phyloP scores from a whole-genome alignment of 2,888 invertebrate genomes.

The Tenthredo distinguenda region DNA sequence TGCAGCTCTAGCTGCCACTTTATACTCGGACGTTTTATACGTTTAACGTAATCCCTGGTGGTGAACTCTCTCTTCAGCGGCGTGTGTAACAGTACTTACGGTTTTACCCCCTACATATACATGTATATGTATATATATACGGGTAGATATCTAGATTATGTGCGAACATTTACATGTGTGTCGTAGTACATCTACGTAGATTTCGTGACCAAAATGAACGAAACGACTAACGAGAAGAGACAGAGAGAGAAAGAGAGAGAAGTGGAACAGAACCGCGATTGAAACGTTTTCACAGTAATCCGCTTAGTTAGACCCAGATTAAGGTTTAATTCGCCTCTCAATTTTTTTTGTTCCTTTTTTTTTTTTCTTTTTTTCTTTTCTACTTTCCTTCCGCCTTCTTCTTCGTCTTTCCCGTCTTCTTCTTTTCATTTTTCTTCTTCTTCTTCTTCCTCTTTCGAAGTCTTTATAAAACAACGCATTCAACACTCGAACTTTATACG shows the following conservation, averaged over 20 bases:
- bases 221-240: conserved; percentile 52
- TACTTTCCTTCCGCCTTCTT: background rate
- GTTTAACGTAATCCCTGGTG: background rate
- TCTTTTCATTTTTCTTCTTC: background rate
- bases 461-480: background rate
- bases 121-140: background rate
- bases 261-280: conserved; percentile 61
- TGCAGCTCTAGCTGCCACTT: background rate
- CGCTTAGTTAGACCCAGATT: conserved; percentile 69
- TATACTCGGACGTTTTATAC: background rate
- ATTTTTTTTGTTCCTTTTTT: background rate
- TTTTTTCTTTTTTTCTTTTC: background rate
- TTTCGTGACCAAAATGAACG: conserved; percentile 52
- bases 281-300: conserved; percentile 72
- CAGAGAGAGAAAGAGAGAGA: conserved; percentile 7
- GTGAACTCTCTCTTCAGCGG: background rate
- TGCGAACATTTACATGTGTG: background rate
- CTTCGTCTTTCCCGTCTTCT: background rate
- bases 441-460: background rate
- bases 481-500: background rate
- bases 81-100: background rate
- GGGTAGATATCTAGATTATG: background rate
- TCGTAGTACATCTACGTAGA: conserved; percentile 27
- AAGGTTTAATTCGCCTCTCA: conserved; percentile 55
- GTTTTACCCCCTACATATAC: background rate